Evolutionary conservation across 2,113 vertebrate species (phyloP).

Genomic region (Crotalus helleri): DNA sequence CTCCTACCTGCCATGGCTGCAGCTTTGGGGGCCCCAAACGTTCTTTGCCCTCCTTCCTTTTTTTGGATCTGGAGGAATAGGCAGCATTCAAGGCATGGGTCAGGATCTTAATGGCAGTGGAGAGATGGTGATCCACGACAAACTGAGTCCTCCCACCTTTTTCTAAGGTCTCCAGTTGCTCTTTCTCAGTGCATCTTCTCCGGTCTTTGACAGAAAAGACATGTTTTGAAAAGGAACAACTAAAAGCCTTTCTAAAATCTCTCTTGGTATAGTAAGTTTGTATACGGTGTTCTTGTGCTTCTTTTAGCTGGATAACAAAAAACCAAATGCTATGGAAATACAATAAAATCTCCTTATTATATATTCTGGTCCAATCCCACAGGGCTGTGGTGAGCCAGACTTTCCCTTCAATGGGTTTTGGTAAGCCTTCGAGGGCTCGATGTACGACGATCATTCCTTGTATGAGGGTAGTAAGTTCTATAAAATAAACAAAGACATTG

Average conservation of each 20-base stretch:
- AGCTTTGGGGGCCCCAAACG: neutral
- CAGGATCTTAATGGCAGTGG: neutral
- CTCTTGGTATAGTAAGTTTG: rapidly evolving
- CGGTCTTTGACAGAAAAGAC: neutral
- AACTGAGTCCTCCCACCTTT: neutral
- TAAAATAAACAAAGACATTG: neutral
- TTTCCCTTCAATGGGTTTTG: neutral
- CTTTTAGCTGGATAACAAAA: neutral
- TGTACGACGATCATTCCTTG: neutral
- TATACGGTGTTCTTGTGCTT: neutral
- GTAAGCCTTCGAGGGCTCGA: neutral
- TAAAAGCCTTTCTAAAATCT: neutral
- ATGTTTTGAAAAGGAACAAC: neutral
- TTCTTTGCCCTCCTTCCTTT: neutral
- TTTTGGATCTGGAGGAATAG: neutral
- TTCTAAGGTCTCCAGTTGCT: neutral
- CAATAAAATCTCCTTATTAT: neutral
- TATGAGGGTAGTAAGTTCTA: neutral
- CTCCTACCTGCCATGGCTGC: neutral
- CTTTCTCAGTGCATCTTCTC: neutral
- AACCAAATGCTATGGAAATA: neutral
- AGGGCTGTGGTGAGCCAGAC: neutral
- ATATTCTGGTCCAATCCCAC: neutral
- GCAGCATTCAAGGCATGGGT: neutral
- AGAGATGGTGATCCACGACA: neutral